phyloP scores from a whole-genome alignment of 2,113 vertebrate genomes.

The Halichoerus grypus region DNA sequence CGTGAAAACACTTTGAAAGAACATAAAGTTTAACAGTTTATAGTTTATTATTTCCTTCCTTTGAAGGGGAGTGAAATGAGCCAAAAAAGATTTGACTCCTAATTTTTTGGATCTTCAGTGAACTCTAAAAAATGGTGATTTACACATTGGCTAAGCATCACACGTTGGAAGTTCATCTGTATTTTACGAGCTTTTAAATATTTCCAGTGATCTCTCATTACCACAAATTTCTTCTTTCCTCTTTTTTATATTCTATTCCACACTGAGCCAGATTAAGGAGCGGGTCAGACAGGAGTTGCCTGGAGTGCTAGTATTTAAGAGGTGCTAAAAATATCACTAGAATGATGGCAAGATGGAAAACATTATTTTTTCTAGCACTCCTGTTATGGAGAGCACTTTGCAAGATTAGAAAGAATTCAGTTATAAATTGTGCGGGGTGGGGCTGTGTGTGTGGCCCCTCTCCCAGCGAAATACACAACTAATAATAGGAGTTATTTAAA shows the following conservation, averaged over 20 bases:
- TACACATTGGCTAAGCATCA: slow-evolving; percentile 49
- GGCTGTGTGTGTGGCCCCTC: slow-evolving; percentile 58
- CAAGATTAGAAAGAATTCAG: slow-evolving; percentile 28
- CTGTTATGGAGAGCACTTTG: slow-evolving; percentile 25
- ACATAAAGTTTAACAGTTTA: slow-evolving; percentile 47
- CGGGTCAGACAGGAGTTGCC: slow-evolving; percentile 56
- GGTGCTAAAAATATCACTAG: slow-evolving; percentile 72
- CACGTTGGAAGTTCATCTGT: slow-evolving; percentile 57
- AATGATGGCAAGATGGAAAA: slow-evolving; percentile 70
- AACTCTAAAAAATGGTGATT: slow-evolving; percentile 49
- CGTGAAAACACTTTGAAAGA: slow-evolving; percentile 17
- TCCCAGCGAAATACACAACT: slow-evolving; percentile 30
- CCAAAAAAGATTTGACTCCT: slow-evolving; percentile 54
- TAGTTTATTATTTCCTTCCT: slow-evolving; percentile 57
- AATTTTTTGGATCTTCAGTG: slow-evolving; percentile 37
- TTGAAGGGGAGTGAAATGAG: slow-evolving; percentile 39
- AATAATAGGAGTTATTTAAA: slow-evolving; percentile 20
- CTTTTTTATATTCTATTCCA: slow-evolving; percentile 32
- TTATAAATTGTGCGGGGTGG: slow-evolving; percentile 37
- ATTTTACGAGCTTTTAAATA: slow-evolving; percentile 71
- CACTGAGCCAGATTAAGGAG: not conserved
- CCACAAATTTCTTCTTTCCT: slow-evolving; percentile 52
- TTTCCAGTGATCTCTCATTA: slow-evolving; percentile 65
- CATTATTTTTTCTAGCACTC: slow-evolving; percentile 62
- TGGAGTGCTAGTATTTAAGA: slow-evolving; percentile 73